Base-by-base conservation (phyloP, 2,797 vertebrate genomes). In the Macrochelys suwanniensis region DNA sequence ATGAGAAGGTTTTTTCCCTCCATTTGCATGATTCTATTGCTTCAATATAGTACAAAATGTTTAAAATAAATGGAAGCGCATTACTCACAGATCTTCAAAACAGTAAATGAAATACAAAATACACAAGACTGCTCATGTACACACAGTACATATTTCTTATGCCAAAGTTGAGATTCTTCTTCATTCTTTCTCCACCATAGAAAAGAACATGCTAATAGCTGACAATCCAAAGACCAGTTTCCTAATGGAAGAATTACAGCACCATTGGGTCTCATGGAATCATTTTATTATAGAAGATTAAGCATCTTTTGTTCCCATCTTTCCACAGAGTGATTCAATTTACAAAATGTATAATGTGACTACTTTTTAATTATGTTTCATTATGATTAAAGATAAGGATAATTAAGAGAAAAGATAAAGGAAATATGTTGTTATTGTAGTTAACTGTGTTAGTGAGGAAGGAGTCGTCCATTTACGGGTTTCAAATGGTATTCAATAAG, bases 331-430 rank as follows among this genome's bases (percentile, higher is more conserved):
- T 85, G 82, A 95, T 68, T 94, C 85, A 94, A 90, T 97, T 94
- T 87, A 82, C 80, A 82, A 88, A 28, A 45, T 84, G 56, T 83
- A 74, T 77, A 85, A 89, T 77, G 54, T 84, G 78, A 50, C 86
- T 76, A 53, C 47, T 79, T 88, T 82, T 61, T 82, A 84, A 50
- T 82, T 87, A 49, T 76, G 51, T 92, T 94, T 93, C 80, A 93
- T 95, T 92, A 94, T 47, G 86, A 92, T 93, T 91, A 89, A 87
- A 89, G 82, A 57, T 50, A 74, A 95, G 88, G 95, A 89, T 86
- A 96, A 81, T 71, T 42, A 78, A 93, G 93, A 90, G 51, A 51
- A 89, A 89, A 91, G 84, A 77, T 53, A 94, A 92, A 95, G 92
- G 61, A 92, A 92, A 68, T 65, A 51, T 3, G 23, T 74, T 92